Evolutionary conservation across 1,140 invertebrate genomes (phyloP), one percentile per base, ranked within the genome.

Genomic region (Papilio aristodemus): DNA sequence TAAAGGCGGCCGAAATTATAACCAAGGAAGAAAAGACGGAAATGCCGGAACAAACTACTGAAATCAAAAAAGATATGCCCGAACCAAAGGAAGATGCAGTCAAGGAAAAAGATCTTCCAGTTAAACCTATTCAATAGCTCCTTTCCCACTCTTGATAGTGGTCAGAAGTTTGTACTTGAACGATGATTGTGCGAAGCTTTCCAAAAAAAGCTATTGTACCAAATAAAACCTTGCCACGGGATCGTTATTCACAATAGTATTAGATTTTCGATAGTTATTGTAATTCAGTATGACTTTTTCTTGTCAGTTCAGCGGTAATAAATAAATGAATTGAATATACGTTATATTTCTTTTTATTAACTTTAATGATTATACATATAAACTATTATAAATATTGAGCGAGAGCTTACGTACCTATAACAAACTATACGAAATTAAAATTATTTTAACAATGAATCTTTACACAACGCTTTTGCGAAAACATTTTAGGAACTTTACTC

Each of bases 1-100:
- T 91, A 0, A 70, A 93, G 41, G 89, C 66, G 22, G 38, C 89
- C 6, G 79, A 85, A 54, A 84, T 87, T 3, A 70, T 74, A 32
- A 76, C 73, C 59, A 71, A 70, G 36, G 78, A 80, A 54, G 75
- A 76, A 22, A 79, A 76, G 43, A 66, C 66, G n/a, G 70, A 76
- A 74, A 71, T 64, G 59, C 68, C 68, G 62, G 67, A 68, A 17
- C 27, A 59, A 43, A 46, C 27, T 19, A 38, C 41, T 36, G 59
- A 70, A 36, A 41, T 54, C 13, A 60, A 70, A 60, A 70, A 72
- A 60, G 38, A 70, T 46, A 60, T 41, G 41, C 27, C 64, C 9
- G 57, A 67, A 46, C 36, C 67, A 4, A 71, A 67, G 22, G 38
- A 70, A 46, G 69, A 67, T 10, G 60, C 13, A 38, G 57, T 68